A percentile compares a stretch with the other conserved stretches of the same genome.
Evolutionary conservation across 1,140 invertebrate genomes (phyloP).

Genomic region (Drosophila azteca): DNA sequence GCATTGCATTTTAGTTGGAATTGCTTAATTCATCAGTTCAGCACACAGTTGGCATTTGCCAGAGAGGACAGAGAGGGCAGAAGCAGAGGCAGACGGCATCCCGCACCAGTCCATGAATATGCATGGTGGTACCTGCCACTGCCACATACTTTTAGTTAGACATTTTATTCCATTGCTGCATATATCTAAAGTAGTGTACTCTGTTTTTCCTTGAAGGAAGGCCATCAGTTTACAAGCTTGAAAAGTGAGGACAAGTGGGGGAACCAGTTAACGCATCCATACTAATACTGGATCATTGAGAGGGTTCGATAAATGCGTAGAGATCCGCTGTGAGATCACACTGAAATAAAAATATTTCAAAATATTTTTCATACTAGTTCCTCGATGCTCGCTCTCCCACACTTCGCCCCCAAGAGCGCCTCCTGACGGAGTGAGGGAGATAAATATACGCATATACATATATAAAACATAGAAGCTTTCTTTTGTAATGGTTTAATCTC

Average conservation of each 20-base stretch:
- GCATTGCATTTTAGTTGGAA: constrained; percentile 67
- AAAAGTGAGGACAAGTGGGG: no score
- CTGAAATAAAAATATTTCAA: no score
- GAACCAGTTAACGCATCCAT: constrained; percentile 16
- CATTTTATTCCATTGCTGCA: constrained; percentile 50
- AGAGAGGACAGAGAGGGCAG: constrained; percentile 16
- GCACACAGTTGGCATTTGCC: constrained; percentile 75
- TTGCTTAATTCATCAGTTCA: constrained; percentile 81
- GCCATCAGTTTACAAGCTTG: no score
- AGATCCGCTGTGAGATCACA: no score
- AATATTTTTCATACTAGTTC: no score
- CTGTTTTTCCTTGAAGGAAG: constrained; percentile 13
- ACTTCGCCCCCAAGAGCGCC: no score
- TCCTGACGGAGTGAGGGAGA: no score
- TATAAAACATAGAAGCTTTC: no score
- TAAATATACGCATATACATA: no score
- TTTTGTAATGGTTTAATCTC: no score
- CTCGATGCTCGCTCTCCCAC: no score
- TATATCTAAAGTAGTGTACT: constrained; percentile 6
- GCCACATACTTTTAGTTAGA: constrained; percentile 52
- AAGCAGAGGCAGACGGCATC: constrained; percentile 16
- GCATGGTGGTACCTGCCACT: constrained; percentile 43
- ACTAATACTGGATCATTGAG: not conserved
- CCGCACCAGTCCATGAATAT: constrained; percentile 45
- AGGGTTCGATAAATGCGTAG: no score